These are phyloP conservation scores for Pseudococcus jackbeardsleyi DNA, from an alignment of 2,888 invertebrate species.

Conservation along the genomic window DNA sequence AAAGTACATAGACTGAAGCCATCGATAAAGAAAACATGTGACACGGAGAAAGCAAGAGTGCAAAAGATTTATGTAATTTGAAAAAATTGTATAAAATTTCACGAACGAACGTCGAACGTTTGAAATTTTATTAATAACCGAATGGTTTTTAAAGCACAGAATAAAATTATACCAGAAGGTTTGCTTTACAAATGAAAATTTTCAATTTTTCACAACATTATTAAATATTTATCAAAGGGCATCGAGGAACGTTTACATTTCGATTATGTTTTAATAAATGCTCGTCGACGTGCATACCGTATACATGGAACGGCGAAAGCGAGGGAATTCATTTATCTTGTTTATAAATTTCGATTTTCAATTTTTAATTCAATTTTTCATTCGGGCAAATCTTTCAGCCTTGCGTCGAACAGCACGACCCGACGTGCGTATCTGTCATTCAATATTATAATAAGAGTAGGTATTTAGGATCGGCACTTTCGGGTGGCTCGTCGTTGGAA, in stretches of 20 bases:
- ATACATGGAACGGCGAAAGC: not conserved
- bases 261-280: conserved; percentile 39
- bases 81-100: not conserved
- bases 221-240: conserved; percentile 34
- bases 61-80: conserved; percentile 17
- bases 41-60: not conserved
- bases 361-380: conserved; percentile 55
- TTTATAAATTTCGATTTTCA: conserved; percentile 45
- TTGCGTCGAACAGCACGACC: not conserved
- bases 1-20: not conserved
- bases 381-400: not conserved
- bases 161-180: conserved; percentile 30
- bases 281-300: not conserved
- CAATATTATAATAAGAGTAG: conserved; percentile 35
- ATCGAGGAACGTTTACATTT: conserved; percentile 7
- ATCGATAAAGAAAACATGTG: not conserved
- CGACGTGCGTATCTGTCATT: conserved; percentile 14
- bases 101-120: not conserved
- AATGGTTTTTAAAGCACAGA: not conserved
- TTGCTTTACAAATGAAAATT: not conserved
- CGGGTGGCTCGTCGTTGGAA: not conserved
- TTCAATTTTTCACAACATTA: conserved; percentile 53
- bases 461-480: not conserved
- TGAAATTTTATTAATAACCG: conserved; percentile 41
- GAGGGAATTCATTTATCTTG: conserved; percentile 38